Evolutionary conservation across 2,113 vertebrate species (phyloP).

Genomic region (Paradisaea rubra): DNA sequence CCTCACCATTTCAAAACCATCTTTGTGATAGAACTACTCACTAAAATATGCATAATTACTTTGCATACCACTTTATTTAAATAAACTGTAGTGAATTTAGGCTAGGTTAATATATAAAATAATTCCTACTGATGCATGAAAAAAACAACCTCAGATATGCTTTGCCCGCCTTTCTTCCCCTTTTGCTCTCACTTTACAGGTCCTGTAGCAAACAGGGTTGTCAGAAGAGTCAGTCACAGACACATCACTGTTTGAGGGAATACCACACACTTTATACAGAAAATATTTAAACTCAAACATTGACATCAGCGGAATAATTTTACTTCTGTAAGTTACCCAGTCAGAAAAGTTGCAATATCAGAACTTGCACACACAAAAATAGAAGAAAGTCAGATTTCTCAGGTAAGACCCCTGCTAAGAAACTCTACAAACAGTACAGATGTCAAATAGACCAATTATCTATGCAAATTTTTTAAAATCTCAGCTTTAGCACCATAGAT

Average conservation of each 20-base stretch:
- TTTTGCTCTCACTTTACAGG: neutral
- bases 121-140: neutral
- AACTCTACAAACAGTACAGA: neutral
- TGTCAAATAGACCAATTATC: neutral
- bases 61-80: conserved; percentile 49
- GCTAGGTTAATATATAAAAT: neutral
- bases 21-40: neutral
- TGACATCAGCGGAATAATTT: neutral
- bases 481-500: neutral
- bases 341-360: neutral
- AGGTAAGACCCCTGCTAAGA: neutral
- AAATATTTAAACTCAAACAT: neutral
- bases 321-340: neutral
- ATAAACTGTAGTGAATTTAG: conserved; percentile 11
- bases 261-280: neutral
- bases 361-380: neutral
- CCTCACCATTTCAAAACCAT: neutral
- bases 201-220: neutral
- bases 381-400: neutral
- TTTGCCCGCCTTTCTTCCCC: neutral
- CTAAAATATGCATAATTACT: neutral
- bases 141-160: neutral
- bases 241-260: neutral
- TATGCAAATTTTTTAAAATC: neutral
- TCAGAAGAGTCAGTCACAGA: neutral